phyloP scores from a whole-genome alignment of 1,140 invertebrate species.

The Apocrypta bakeri region DNA sequence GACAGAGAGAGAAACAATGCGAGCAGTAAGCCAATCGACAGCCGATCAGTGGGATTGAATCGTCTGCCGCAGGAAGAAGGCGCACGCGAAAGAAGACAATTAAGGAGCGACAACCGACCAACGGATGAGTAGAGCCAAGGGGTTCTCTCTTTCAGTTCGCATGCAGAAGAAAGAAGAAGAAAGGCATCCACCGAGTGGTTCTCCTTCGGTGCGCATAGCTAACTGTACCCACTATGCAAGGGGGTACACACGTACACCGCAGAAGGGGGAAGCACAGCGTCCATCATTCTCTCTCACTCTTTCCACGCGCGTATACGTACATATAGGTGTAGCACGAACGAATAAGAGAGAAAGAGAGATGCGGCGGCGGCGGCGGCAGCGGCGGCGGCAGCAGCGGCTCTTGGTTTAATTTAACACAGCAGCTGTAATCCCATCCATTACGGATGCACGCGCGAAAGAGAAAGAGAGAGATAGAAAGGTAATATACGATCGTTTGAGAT shows the following conservation, averaged over 20 bases:
- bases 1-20: slow-evolving; percentile 31
- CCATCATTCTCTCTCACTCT: slow-evolving; percentile 20
- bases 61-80: slow-evolving; percentile 32
- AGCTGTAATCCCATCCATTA: slow-evolving; percentile 76
- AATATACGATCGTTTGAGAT: slow-evolving; percentile 76
- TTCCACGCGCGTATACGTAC: background rate
- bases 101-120: slow-evolving; percentile 36
- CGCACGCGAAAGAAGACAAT: slow-evolving; percentile 48
- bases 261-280: slow-evolving; percentile 55
- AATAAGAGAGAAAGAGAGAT: slow-evolving; percentile 1
- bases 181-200: slow-evolving; percentile 44
- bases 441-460: slow-evolving; percentile 51
- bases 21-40: slow-evolving; percentile 51
- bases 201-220: slow-evolving; percentile 54
- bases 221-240: slow-evolving; percentile 63
- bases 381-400: background rate
- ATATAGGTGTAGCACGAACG: slow-evolving; percentile 9
- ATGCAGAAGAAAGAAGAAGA: slow-evolving; percentile 24
- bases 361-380: background rate
- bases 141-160: background rate
- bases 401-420: slow-evolving; percentile 76
- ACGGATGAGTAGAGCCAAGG: slow-evolving; percentile 13
- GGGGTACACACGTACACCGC: slow-evolving; percentile 58
- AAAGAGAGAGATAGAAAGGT: slow-evolving; percentile 57
- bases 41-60: slow-evolving; percentile 47